Base-by-base conservation (phyloP, 2,797 vertebrate species). In the Hippocampus kuda region DNA sequence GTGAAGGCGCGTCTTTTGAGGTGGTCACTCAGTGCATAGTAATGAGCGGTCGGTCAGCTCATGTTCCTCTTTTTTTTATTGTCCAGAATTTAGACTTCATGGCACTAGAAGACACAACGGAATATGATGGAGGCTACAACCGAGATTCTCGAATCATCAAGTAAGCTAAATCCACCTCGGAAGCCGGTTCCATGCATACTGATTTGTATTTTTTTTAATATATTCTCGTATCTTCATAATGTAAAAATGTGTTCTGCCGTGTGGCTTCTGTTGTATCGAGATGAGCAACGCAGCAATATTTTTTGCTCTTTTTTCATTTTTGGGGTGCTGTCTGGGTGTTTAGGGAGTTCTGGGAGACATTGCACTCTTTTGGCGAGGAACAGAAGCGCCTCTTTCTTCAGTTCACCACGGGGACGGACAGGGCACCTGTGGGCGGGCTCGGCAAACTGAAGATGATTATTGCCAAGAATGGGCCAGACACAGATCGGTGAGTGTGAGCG, bases 381-480 rank as follows among this genome's bases (percentile, higher is more conserved):
- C 94, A 99, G 91, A 99, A 99, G 92, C 93, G 96, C 77, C 90
- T 99, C 49, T 99, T 99, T 90, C 89, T 98, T 80, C 97, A 98
- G 90, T 98, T 99, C 92, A 98, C 96, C 87, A 98, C 94, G 0
- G 97, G 97, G 86, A 99, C 96, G 62, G 96, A 99, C 90, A 88
- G 97, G 87, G 97, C 97, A 34, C 96, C 96, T 1, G 97, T 99
- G 69, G 97, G 97, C 18, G 97, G 97, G 70, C 92, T 98, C 62
- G 96, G 97, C 74, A 99, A 98, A 85, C 89, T 98, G 83, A 99
- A 99, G 91, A 99, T 98, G 97, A 99, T 99, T 83, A 98, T 99
- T 71, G 97, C 96, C 87, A 99, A 99, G 92, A 98, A 99, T 30
- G 97, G 97, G 81, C 95, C 95, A 0, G 97, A 99, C 84, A 95